phyloP scores from a whole-genome alignment of 2,797 vertebrate species.

The Rousettus madagascariensis region DNA sequence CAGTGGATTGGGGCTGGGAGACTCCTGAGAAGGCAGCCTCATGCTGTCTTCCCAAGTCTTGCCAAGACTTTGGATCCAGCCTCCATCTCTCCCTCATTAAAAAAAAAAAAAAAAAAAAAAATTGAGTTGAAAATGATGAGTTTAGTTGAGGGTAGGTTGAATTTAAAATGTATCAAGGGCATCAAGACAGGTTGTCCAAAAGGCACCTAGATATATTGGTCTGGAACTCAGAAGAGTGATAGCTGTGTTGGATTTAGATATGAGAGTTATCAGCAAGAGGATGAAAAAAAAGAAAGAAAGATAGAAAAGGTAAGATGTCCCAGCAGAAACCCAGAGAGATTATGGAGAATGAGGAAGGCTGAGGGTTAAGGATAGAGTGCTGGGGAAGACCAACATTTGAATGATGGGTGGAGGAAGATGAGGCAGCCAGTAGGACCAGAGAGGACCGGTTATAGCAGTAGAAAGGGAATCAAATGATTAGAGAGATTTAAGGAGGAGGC shows the following conservation, averaged over 20 bases:
- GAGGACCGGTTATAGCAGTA: neutral
- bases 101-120: too few relatives aligned
- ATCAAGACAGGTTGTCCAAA: neutral
- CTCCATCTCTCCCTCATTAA: neutral
- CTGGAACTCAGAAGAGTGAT: neutral
- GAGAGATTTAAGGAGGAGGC: neutral
- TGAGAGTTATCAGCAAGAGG: neutral
- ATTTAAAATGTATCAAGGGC: neutral
- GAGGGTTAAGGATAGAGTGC: neutral
- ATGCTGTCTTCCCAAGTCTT: neutral
- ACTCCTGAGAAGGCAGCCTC: neutral
- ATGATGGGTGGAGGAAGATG: neutral
- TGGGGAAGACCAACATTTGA: neutral
- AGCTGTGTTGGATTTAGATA: neutral
- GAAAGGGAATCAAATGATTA: neutral
- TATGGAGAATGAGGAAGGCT: neutral
- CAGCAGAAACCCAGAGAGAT: neutral
- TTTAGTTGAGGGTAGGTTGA: neutral
- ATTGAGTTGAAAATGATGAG: neutral
- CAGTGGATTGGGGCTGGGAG: neutral
- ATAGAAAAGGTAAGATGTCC: neutral
- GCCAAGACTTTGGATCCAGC: neutral
- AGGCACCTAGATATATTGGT: neutral
- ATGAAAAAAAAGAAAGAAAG: neutral
- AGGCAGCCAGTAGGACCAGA: neutral